phyloP scores from a whole-genome alignment of 2,113 vertebrate species.

The Zosterops japonicus region DNA sequence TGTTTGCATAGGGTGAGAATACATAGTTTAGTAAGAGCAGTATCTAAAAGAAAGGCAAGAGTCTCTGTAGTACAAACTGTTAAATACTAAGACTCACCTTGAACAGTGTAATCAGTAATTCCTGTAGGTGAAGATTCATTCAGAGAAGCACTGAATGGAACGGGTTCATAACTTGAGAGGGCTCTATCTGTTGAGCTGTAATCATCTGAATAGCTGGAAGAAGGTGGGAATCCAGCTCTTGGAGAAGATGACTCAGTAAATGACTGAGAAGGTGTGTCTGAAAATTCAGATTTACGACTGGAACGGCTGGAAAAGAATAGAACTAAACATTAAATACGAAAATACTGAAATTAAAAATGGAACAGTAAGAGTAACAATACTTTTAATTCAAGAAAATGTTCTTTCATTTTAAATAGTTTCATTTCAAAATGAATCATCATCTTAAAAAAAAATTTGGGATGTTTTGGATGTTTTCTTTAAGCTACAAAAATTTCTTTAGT shows the following conservation, averaged over 20 bases:
- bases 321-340: neutral
- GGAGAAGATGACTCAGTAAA: slow-evolving; percentile 56
- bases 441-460: neutral
- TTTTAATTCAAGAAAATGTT: neutral
- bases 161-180: slow-evolving; percentile 66
- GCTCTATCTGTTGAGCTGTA: slow-evolving; percentile 64
- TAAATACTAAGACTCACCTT: slow-evolving; percentile 70
- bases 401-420: neutral
- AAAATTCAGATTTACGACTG: slow-evolving; percentile 71
- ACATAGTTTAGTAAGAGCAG: neutral
- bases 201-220: slow-evolving; percentile 55
- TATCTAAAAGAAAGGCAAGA: neutral
- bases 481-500: neutral
- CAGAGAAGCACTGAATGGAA: slow-evolving; percentile 81
- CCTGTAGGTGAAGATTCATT: slow-evolving; percentile 82
- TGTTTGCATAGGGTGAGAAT: neutral
- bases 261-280: slow-evolving; percentile 44
- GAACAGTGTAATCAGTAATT: slow-evolving; percentile 71
- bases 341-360: neutral
- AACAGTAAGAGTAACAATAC: neutral
- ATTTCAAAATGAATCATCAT: neutral
- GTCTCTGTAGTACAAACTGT: slow-evolving; percentile 13
- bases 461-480: neutral
- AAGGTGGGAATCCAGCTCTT: neutral
- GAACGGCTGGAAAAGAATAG: slow-evolving; percentile 67